phyloP scores from a whole-genome alignment of 2,888 invertebrate genomes.

The Geophilus truncorum region DNA sequence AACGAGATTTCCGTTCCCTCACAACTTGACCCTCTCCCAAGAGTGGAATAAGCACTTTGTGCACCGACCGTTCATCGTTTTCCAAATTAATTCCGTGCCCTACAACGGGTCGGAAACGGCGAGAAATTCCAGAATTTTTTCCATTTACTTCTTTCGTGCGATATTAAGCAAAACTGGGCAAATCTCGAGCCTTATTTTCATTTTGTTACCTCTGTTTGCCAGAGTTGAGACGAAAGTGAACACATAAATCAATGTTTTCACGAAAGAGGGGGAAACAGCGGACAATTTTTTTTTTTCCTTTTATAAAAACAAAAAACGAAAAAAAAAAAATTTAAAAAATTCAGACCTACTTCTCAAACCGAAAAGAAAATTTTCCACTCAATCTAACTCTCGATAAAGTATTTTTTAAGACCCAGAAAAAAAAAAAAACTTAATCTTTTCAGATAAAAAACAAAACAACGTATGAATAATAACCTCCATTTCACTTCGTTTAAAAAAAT shows the following conservation, averaged over 20 bases:
- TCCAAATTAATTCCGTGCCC: neutral
- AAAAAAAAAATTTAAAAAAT: neutral
- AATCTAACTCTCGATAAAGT: neutral
- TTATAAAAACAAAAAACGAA: neutral
- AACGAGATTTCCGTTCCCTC: neutral
- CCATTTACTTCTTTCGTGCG: neutral
- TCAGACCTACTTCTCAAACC: neutral
- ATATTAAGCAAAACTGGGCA: neutral
- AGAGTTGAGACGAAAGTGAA: neutral
- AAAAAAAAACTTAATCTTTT: neutral
- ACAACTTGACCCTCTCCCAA: neutral
- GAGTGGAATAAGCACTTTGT: neutral
- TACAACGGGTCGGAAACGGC: neutral
- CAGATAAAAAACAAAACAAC: neutral
- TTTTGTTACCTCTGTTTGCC: neutral
- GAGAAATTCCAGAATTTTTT: neutral
- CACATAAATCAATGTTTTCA: neutral
- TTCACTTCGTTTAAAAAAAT: neutral
- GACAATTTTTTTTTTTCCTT: neutral
- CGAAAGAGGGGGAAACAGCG: neutral
- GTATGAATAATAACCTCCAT: neutral
- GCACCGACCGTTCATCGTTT: neutral
- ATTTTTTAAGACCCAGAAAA: no score
- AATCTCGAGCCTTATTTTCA: no score
- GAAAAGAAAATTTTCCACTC: neutral